These are phyloP conservation scores for Phrynocephalus forsythii DNA, from an alignment of 2,797 vertebrate genomes.

Conservation along the genomic window DNA sequence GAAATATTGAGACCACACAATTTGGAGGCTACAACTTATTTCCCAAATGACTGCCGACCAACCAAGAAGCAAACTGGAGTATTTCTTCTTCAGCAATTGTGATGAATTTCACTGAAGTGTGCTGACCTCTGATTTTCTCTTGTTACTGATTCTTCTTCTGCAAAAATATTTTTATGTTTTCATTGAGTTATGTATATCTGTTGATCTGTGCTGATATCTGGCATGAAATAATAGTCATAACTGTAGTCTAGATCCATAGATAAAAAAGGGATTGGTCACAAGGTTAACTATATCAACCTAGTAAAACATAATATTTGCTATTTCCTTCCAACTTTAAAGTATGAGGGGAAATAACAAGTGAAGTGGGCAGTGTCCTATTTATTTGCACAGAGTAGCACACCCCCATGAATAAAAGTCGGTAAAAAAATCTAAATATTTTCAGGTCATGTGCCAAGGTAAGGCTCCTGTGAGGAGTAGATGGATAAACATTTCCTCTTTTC, in stretches of 20 bases:
- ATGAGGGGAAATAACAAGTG: neutral
- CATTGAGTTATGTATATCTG: neutral
- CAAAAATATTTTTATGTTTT: neutral
- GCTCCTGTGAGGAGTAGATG: too few species aligned
- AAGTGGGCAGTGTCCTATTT: neutral
- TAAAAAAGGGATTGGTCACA: neutral
- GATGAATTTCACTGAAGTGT: neutral
- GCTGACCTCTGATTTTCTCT: neutral
- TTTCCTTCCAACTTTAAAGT: neutral
- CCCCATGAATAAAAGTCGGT: slow-evolving; percentile 8
- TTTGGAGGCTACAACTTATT: neutral
- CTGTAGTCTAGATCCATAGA: neutral
- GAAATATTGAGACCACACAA: slow-evolving; percentile 22
- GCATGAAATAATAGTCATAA: slow-evolving; percentile 14
- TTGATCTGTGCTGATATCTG: neutral
- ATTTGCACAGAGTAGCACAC: neutral
- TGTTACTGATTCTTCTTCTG: neutral
- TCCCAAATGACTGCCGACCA: neutral
- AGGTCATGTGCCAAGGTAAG: neutral
- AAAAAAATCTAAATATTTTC: neutral
- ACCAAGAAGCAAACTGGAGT: neutral
- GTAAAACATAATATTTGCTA: neutral
- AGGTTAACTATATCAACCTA: neutral
- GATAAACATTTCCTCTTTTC: too few species aligned
- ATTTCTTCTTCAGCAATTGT: neutral